Evolutionary conservation across 1,140 invertebrate genomes (phyloP).

Genomic region (Ganaspis sp.): DNA sequence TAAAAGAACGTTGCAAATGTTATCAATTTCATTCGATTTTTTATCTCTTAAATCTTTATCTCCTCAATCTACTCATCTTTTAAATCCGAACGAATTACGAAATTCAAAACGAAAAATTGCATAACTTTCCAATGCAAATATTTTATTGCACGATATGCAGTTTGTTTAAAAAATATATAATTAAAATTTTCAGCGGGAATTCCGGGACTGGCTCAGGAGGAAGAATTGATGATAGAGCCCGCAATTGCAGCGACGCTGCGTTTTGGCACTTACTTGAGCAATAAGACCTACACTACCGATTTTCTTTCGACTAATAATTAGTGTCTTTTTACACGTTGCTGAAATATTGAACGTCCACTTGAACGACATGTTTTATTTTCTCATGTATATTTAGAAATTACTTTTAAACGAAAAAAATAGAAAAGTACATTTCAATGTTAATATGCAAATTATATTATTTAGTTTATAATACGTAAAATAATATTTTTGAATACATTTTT

Average conservation of each 20-base stretch:
- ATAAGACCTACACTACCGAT: conserved; percentile 77
- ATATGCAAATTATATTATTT: too few species aligned
- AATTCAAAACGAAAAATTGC: background rate
- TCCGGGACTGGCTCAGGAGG: conserved; percentile 70
- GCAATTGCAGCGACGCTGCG: conserved; percentile 75
- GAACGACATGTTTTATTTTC: too few species aligned
- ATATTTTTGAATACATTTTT: too few species aligned
- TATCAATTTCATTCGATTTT: background rate
- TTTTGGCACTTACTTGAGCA: conserved; percentile 79
- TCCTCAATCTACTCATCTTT: too few species aligned
- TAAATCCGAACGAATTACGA: too few species aligned
- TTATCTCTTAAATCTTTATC: conserved; percentile 44
- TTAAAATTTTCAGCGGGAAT: conserved; percentile 62
- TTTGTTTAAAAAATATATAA: conserved; percentile 10
- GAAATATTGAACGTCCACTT: too few species aligned
- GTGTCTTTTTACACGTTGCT: too few species aligned
- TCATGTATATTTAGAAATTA: too few species aligned
- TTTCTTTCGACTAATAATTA: conserved; percentile 72
- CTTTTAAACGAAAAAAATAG: too few species aligned
- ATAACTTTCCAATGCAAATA: background rate
- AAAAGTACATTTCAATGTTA: too few species aligned
- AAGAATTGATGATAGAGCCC: conserved; percentile 74
- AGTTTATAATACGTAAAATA: too few species aligned
- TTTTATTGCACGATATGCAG: background rate
- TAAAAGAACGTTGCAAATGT: too few species aligned